phyloP scores from a whole-genome alignment of 2,888 invertebrate species.

The Ophraella communa region DNA sequence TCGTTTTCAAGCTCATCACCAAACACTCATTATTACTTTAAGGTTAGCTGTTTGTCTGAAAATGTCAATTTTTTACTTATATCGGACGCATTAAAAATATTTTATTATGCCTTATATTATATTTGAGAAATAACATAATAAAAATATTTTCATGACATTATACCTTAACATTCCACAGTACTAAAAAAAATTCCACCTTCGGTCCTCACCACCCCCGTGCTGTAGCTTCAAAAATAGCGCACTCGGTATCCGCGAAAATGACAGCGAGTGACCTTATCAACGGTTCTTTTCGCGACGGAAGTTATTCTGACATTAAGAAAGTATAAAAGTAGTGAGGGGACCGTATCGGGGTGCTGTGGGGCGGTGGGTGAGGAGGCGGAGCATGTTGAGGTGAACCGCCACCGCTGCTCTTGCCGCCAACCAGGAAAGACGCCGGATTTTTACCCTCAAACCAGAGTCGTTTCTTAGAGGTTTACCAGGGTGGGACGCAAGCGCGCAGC shows the following conservation, averaged over 20 bases:
- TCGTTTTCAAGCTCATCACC: too few species aligned
- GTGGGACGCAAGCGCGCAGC: conserved; percentile 57
- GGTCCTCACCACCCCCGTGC: conserved; percentile 11
- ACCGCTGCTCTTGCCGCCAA: conserved; percentile 61
- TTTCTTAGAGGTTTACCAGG: conserved; percentile 63
- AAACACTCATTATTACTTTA: too few species aligned
- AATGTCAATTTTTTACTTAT: too few species aligned
- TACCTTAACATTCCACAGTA: background rate
- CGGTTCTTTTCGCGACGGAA: conserved; percentile 59
- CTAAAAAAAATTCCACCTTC: background rate
- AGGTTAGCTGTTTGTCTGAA: too few species aligned
- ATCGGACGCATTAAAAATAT: too few species aligned
- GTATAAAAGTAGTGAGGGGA: conserved; percentile 58
- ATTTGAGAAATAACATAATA: background rate
- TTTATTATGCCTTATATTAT: background rate
- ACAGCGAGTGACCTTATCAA: conserved; percentile 37
- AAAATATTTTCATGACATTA: background rate
- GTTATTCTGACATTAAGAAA: conserved; percentile 61
- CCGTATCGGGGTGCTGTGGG: conserved; percentile 51
- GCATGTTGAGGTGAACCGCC: conserved; percentile 63
- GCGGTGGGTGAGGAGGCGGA: conserved; percentile 55
- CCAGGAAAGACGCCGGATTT: conserved; percentile 63
- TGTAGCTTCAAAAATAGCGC: conserved; percentile 23
- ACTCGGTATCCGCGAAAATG: conserved; percentile 35
- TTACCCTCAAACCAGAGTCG: conserved; percentile 63